Percentiles rank a stretch among this genome's conserved stretches.
These are phyloP conservation scores for Limenitis camilla DNA, from an alignment of 2,888 invertebrate genomes.

Conservation along the genomic window DNA sequence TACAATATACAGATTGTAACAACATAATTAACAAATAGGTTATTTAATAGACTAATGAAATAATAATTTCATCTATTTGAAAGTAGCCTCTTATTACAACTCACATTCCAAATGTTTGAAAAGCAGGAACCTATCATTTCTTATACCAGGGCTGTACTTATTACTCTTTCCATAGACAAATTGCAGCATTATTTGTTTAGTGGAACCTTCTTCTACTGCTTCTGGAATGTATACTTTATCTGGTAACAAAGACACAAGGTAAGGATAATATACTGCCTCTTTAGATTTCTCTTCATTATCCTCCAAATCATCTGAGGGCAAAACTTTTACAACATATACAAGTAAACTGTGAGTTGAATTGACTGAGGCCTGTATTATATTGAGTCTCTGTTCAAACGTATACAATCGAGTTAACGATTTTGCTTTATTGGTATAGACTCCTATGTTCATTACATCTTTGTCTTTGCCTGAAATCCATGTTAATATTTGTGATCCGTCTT, in stretches of 20 bases:
- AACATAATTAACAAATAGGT: too few species aligned
- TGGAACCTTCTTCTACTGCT: conserved; percentile 69
- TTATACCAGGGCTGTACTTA: conserved; percentile 64
- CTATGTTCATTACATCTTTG: conserved; percentile 64
- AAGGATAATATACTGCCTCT: conserved; percentile 62
- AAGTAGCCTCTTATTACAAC: conserved; percentile 25
- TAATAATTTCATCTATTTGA: too few species aligned
- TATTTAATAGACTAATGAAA: too few species aligned
- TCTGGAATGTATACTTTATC: conserved; percentile 49
- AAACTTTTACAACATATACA: conserved; percentile 79
- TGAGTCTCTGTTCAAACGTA: conserved; percentile 76
- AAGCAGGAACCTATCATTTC: conserved; percentile 80
- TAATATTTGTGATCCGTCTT: conserved; percentile 81
- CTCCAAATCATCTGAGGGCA: conserved; percentile 34
- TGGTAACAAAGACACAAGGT: conserved; percentile 55
- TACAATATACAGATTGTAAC: too few species aligned
- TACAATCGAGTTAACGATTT: conserved; percentile 77
- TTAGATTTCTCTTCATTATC: conserved; percentile 34
- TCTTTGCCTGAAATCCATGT: conserved; percentile 75
- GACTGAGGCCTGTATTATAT: conserved; percentile 86
- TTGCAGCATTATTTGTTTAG: conserved; percentile 85
- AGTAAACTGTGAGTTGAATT: conserved; percentile 80
- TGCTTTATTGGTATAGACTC: conserved; percentile 76
- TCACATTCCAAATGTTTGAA: conserved; percentile 87
- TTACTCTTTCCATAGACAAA: conserved; percentile 80